Evolutionary conservation across 2,113 vertebrate genomes (phyloP).

Genomic region (Pterocles burchelli): DNA sequence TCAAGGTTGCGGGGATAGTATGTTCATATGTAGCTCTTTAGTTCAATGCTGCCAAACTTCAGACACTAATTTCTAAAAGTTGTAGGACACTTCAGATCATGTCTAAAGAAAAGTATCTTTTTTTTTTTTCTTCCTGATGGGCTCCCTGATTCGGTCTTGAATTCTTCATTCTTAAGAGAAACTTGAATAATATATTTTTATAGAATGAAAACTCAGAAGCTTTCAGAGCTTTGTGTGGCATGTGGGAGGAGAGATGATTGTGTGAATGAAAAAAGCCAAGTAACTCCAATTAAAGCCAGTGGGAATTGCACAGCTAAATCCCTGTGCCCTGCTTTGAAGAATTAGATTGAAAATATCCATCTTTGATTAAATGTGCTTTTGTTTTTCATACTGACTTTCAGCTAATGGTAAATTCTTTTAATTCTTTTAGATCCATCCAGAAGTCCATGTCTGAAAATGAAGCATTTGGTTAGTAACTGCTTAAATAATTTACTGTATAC

Average conservation of each 20-base stretch:
- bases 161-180: neutral
- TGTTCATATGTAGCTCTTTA: neutral
- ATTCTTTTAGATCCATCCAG: constrained; percentile 76
- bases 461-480: constrained; percentile 83
- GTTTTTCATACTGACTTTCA: constrained; percentile 40
- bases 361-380: constrained; percentile 29
- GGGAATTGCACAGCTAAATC: constrained; percentile 8
- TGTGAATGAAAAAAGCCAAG: neutral
- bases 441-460: constrained; percentile 87
- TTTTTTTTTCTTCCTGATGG: neutral
- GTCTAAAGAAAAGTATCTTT: neutral
- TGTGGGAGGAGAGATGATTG: neutral
- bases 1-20: neutral
- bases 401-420: constrained; percentile 48
- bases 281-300: neutral
- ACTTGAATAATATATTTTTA: neutral
- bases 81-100: neutral
- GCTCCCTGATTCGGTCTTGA: neutral
- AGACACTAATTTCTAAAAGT: neutral
- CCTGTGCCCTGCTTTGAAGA: constrained; percentile 9
- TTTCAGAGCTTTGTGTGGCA: neutral
- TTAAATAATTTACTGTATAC: neutral
- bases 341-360: constrained; percentile 10
- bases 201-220: neutral
- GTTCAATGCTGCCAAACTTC: neutral